Percentiles rank a stretch among this genome's conserved stretches.
phyloP scores from a whole-genome alignment of 1,140 invertebrate genomes.

The Drosophila carrolli region DNA sequence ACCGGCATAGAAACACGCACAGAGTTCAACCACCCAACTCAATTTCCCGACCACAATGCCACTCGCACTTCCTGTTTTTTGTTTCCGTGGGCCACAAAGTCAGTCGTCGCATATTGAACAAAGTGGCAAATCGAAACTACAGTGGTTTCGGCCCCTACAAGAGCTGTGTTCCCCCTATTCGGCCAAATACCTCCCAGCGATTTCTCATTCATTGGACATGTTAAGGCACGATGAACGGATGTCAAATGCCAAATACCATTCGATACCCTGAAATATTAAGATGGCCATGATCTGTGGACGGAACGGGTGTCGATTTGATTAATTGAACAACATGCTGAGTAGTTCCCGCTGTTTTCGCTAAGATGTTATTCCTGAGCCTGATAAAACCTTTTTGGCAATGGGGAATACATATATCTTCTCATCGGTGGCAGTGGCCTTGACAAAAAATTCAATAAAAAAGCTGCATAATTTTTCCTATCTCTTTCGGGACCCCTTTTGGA shows the following conservation, averaged over 20 bases:
- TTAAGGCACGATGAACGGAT: constrained; percentile 17
- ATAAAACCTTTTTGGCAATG: not conserved
- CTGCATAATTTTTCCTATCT: constrained; percentile 32
- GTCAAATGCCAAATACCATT: constrained; percentile 36
- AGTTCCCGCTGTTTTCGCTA: constrained; percentile 7
- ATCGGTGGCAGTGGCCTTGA: constrained; percentile 8
- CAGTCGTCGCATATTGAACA: constrained; percentile 61
- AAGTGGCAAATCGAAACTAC: constrained; percentile 36
- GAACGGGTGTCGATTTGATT: constrained; percentile 61
- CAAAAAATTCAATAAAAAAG: constrained; percentile 39
- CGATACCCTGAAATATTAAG: constrained; percentile 35
- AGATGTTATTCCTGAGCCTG: constrained; percentile 3
- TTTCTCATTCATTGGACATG: constrained; percentile 28
- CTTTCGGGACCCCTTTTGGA: constrained; percentile 5
- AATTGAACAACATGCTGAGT: constrained; percentile 42
- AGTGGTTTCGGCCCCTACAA: constrained; percentile 5
- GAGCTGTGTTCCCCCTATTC: not conserved
- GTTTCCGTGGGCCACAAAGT: constrained; percentile 47
- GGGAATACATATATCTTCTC: constrained; percentile 7
- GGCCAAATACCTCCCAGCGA: constrained; percentile 10
- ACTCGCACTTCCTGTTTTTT: constrained; percentile 49
- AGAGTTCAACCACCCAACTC: not conserved
- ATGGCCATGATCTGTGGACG: constrained; percentile 35
- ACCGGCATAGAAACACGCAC: constrained; percentile 2
- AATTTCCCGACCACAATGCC: constrained; percentile 33